Percentiles rank a stretch among this genome's conserved stretches.
These are phyloP conservation scores for Champsocephalus esox DNA, from an alignment of 2,797 vertebrate genomes.

Conservation along the genomic window DNA sequence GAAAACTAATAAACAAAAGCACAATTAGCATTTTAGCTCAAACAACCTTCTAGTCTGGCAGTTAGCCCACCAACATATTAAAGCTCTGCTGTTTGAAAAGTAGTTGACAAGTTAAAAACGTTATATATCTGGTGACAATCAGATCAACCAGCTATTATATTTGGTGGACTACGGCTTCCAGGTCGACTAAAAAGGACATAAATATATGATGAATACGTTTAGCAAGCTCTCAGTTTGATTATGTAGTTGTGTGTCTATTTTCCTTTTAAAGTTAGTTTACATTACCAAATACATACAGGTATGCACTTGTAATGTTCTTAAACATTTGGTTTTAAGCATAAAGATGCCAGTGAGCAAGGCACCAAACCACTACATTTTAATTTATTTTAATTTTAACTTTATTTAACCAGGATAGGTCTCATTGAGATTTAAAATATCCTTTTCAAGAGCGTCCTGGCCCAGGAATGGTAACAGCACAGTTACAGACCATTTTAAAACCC, in stretches of 20 bases:
- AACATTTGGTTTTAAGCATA: not conserved
- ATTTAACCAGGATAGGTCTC: too few species aligned
- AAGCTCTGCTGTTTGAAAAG: not conserved
- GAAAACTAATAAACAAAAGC: too few species aligned
- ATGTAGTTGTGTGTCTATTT: not conserved
- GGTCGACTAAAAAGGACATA: slow-evolving; percentile 10
- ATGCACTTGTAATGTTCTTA: not conserved
- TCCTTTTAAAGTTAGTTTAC: not conserved
- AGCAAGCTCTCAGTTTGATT: not conserved
- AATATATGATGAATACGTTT: not conserved
- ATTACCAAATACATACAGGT: not conserved
- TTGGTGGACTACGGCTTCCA: not conserved
- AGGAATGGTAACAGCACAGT: too few species aligned
- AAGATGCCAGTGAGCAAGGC: not conserved
- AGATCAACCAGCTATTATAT: slow-evolving; percentile 16
- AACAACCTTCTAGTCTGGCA: not conserved
- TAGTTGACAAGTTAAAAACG: not conserved
- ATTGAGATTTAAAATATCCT: too few species aligned
- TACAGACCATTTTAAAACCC: too few species aligned
- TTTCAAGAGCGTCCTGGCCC: too few species aligned
- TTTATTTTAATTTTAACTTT: not conserved
- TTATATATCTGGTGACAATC: slow-evolving; percentile 19
- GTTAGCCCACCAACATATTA: not conserved
- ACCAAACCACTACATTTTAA: not conserved
- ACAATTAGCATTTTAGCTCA: too few species aligned